These are phyloP conservation scores for Hemibagrus wyckioides DNA, from an alignment of 2,113 vertebrate genomes.

Conservation along the genomic window DNA sequence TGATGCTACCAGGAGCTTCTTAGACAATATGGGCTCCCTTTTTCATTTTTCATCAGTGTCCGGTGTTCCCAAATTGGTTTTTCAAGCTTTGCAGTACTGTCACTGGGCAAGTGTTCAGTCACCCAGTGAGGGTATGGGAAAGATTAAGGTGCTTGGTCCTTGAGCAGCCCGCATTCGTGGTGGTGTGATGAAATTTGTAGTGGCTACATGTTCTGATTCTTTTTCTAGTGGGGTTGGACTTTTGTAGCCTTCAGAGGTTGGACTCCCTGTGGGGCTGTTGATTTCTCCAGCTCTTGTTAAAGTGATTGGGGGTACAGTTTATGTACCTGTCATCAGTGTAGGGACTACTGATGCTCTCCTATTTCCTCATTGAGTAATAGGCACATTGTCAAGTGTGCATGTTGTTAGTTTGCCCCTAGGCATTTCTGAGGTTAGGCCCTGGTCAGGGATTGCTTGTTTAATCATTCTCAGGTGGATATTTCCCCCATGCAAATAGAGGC, in stretches of 20 bases:
- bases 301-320: background rate
- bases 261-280: constrained; percentile 6
- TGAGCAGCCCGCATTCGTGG: background rate
- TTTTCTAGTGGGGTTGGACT: background rate
- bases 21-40: too few species aligned
- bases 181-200: constrained; percentile 28
- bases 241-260: background rate
- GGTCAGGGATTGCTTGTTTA: too few species aligned
- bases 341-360: background rate
- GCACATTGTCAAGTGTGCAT: too few species aligned
- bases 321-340: constrained; percentile 33
- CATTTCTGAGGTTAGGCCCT: too few species aligned
- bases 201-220: background rate
- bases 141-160: background rate
- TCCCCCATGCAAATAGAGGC: too few species aligned
- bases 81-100: constrained; percentile 22
- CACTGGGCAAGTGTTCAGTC: background rate
- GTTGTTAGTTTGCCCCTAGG: too few species aligned
- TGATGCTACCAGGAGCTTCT: too few species aligned
- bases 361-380: background rate
- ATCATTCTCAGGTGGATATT: too few species aligned
- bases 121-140: background rate
- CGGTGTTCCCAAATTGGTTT: background rate
- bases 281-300: background rate
- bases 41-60: background rate